A percentile compares a stretch with the other conserved stretches of the same genome.
phyloP scores from a whole-genome alignment of 2,797 vertebrate genomes.

The Nothura maculosa region DNA sequence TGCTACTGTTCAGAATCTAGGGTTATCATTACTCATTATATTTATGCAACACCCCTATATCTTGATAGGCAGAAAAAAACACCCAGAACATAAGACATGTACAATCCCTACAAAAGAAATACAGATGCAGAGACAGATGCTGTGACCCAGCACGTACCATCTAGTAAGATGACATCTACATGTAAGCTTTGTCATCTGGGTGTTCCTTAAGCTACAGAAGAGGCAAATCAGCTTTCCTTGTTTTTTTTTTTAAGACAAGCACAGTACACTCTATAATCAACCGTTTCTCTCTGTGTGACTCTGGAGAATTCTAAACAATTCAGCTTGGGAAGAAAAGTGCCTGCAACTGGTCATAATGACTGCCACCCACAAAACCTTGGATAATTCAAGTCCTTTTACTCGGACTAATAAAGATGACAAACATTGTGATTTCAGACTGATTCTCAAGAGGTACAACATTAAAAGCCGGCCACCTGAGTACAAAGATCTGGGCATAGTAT shows the following conservation, averaged over 20 bases:
- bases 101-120: not conserved
- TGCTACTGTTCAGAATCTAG: not conserved
- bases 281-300: not conserved
- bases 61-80: not conserved
- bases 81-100: not conserved
- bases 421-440: constrained; percentile 36
- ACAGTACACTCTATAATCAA: not conserved
- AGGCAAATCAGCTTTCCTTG: fast-evolving
- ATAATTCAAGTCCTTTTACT: not conserved
- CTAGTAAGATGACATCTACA: not conserved
- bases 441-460: constrained; percentile 18
- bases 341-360: not conserved
- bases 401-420: constrained; percentile 40
- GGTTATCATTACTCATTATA: not conserved
- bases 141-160: not conserved
- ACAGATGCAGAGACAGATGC: not conserved
- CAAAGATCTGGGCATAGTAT: not conserved
- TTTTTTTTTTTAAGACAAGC: not conserved
- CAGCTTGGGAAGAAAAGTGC: not conserved
- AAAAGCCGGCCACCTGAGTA: not conserved
- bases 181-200: not conserved
- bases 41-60: not conserved
- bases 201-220: not conserved
- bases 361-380: not conserved
- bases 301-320: not conserved